Percentiles rank a stretch among this genome's conserved stretches.
Evolutionary conservation across 1,140 invertebrate species (phyloP).

Genomic region (Cyclargus thomasi): DNA sequence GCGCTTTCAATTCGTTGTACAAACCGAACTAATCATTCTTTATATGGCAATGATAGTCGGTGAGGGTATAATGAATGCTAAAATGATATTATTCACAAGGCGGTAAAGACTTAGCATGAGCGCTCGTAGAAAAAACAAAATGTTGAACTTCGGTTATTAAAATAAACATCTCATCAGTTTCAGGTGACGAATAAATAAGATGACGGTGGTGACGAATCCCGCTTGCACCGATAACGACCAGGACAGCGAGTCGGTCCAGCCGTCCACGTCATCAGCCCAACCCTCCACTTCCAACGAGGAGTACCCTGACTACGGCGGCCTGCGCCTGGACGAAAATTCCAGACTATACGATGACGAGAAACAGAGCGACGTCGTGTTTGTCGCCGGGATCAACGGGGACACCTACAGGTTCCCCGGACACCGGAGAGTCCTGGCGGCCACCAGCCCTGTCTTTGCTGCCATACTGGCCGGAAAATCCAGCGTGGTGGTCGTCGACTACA

Average conservation of each 20-base stretch:
- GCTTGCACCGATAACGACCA: constrained; percentile 46
- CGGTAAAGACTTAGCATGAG: neutral
- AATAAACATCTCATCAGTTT: constrained; percentile 29
- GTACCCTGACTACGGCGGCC: constrained; percentile 28
- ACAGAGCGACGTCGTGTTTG: constrained; percentile 80
- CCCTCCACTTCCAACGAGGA: constrained; percentile 25
- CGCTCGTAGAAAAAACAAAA: neutral
- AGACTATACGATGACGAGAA: constrained; percentile 75
- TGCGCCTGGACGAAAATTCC: constrained; percentile 31
- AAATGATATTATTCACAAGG: constrained; percentile 16
- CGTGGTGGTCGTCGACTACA: constrained; percentile 74
- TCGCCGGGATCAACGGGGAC: constrained; percentile 78
- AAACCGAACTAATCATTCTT: constrained; percentile 57
- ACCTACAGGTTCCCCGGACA: constrained; percentile 81
- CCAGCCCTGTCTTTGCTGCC: constrained; percentile 72
- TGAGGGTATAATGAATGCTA: constrained; percentile 39
- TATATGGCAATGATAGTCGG: constrained; percentile 56
- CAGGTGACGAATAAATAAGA: constrained; percentile 43
- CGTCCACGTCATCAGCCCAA: constrained; percentile 29
- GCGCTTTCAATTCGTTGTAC: constrained; percentile 50
- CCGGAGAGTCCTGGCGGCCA: constrained; percentile 78
- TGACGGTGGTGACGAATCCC: constrained; percentile 69
- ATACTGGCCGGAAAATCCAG: constrained; percentile 67
- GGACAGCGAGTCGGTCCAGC: constrained; percentile 30
- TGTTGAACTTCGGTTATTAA: neutral